Evolutionary conservation across 2,888 invertebrate genomes (phyloP).

Genomic region (Xestia sexstrigata): DNA sequence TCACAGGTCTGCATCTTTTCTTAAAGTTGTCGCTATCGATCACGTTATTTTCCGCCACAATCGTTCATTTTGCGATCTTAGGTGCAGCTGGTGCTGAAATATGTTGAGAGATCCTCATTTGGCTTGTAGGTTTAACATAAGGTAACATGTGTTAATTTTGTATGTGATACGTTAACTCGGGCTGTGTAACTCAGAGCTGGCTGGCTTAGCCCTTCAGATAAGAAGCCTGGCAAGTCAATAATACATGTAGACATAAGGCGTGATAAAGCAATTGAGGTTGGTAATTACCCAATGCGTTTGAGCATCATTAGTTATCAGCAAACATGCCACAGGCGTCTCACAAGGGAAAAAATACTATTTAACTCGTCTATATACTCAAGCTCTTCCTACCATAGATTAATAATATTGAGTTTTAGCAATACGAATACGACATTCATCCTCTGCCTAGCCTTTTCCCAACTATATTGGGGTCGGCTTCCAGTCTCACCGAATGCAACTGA

Average conservation of each 20-base stretch:
- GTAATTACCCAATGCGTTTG: conserved; percentile 66
- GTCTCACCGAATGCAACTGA: neutral
- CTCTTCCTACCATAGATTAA: neutral
- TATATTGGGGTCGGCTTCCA: neutral
- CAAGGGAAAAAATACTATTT: conserved; percentile 19
- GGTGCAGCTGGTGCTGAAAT: neutral
- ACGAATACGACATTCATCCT: neutral
- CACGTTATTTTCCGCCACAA: neutral
- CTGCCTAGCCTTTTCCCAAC: neutral
- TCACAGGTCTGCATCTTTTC: neutral
- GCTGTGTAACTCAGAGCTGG: conserved; percentile 62
- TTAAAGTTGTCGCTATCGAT: neutral
- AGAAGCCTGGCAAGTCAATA: conserved; percentile 70
- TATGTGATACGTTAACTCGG: conserved; percentile 5
- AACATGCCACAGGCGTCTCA: conserved; percentile 35
- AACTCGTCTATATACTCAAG: conserved; percentile 1
- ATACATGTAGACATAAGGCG: conserved; percentile 76
- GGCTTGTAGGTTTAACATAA: neutral
- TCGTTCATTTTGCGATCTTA: neutral
- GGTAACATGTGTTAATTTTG: conserved; percentile 7
- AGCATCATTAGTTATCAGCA: conserved; percentile 63
- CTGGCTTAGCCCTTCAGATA: conserved; percentile 71
- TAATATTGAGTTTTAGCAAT: conserved; percentile 2
- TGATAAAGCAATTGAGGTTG: conserved; percentile 82
- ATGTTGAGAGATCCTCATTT: neutral